A percentile compares a stretch with the other conserved stretches of the same genome.
phyloP scores from a whole-genome alignment of 2,113 vertebrate genomes.

The Sylvilagus bachmani region DNA sequence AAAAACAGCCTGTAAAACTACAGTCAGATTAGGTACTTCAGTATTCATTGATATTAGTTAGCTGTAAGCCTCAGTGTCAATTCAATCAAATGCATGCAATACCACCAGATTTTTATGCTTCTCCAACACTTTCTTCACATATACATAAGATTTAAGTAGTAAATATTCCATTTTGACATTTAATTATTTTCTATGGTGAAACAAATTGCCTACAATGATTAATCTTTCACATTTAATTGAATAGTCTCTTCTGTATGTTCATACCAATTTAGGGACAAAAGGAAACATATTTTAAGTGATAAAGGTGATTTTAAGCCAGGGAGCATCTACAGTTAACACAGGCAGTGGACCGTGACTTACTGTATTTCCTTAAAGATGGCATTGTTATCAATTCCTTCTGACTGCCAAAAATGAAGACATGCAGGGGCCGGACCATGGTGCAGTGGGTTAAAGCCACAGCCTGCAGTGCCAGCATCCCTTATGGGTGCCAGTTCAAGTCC shows the following conservation, averaged over 20 bases:
- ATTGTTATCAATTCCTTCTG: constrained; percentile 61
- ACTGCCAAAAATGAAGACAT: background rate
- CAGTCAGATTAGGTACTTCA: background rate
- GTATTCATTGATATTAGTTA: constrained; percentile 78
- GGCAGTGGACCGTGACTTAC: constrained; percentile 64
- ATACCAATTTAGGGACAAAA: constrained; percentile 76
- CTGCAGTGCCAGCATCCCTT: too few relatives aligned
- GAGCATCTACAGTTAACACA: constrained; percentile 34
- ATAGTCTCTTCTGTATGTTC: constrained; percentile 65
- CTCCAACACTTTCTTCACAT: constrained; percentile 76
- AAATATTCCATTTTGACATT: constrained; percentile 77
- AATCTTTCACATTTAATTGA: constrained; percentile 77
- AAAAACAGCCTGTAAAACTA: background rate
- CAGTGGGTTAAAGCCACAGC: too few relatives aligned
- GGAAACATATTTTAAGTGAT: constrained; percentile 68
- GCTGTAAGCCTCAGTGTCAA: constrained; percentile 77
- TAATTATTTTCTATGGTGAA: constrained; percentile 74
- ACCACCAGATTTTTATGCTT: constrained; percentile 79
- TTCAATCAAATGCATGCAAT: constrained; percentile 81
- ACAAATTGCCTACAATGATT: constrained; percentile 62
- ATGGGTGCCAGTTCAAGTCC: too few relatives aligned
- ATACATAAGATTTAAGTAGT: constrained; percentile 73
- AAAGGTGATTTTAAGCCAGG: constrained; percentile 67
- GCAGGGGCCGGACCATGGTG: too few relatives aligned
- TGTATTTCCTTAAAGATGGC: constrained; percentile 80